phyloP scores from a whole-genome alignment of 1,140 invertebrate genomes.

The Anastrepha ludens region DNA sequence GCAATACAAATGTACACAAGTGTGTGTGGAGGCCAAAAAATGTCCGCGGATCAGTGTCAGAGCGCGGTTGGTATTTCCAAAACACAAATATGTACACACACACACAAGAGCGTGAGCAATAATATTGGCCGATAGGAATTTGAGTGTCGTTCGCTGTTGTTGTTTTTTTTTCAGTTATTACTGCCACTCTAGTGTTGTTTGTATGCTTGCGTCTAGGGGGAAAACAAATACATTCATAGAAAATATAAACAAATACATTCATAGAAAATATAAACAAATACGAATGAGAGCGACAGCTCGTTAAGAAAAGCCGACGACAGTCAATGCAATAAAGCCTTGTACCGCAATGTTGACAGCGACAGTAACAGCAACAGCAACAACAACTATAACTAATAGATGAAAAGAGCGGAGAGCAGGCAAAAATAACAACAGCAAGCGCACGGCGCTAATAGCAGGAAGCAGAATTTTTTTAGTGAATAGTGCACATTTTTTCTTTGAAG shows the following conservation, averaged over 20 bases:
- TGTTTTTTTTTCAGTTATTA: not conserved
- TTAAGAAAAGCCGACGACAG: not conserved
- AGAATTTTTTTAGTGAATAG: not conserved
- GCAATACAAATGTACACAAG: not conserved
- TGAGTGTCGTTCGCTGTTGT: not conserved
- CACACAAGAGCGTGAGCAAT: not conserved
- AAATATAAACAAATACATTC: slow-evolving; percentile 37
- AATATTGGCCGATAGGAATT: not conserved
- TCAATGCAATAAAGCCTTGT: not conserved
- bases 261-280: slow-evolving; percentile 27
- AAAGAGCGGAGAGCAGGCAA: not conserved
- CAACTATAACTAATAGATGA: not conserved
- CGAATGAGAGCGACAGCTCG: not conserved
- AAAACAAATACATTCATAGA: not conserved
- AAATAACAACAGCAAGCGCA: not conserved
- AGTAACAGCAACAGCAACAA: not conserved
- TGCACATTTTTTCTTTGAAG: not conserved
- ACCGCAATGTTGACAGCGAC: not conserved
- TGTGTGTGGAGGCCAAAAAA: slow-evolving; percentile 20
- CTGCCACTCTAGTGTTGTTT: not conserved
- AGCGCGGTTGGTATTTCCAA: not conserved
- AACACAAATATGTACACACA: not conserved
- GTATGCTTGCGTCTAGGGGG: not conserved
- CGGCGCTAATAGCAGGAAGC: slow-evolving; percentile 35
- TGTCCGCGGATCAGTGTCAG: not conserved